A percentile compares a stretch with the other conserved stretches of the same genome.
Evolutionary conservation across 2,797 vertebrate species (phyloP).

Genomic region (Cottoperca gobio): DNA sequence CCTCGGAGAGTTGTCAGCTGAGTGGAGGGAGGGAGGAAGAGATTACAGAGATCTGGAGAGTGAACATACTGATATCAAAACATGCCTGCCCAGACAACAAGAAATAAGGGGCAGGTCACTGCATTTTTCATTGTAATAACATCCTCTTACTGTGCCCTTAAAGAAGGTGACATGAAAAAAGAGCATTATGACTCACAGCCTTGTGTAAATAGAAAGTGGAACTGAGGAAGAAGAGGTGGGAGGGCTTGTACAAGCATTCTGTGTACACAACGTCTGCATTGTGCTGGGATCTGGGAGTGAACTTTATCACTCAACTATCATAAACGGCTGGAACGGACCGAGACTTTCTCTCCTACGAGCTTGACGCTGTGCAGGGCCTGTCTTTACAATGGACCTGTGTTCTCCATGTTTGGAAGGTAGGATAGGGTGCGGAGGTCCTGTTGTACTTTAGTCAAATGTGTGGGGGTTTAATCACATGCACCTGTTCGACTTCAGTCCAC

Average conservation of each 20-base stretch:
- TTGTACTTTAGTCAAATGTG: slow-evolving; percentile 38
- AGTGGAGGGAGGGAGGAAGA: slow-evolving; percentile 27
- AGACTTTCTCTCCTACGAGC: slow-evolving; percentile 58
- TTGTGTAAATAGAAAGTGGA: slow-evolving; percentile 37
- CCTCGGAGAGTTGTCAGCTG: slow-evolving; percentile 95
- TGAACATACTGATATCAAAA: slow-evolving; percentile 47
- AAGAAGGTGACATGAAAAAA: slow-evolving; percentile 38
- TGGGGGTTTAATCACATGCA: slow-evolving; percentile 65
- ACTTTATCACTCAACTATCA: slow-evolving; percentile 74
- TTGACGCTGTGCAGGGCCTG: slow-evolving; percentile 37
- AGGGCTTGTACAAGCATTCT: slow-evolving; percentile 38
- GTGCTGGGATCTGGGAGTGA: slow-evolving; percentile 59
- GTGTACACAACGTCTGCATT: slow-evolving; percentile 71
- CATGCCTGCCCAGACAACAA: slow-evolving; percentile 9
- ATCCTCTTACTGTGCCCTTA: slow-evolving; percentile 25
- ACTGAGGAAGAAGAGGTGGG: slow-evolving; percentile 53
- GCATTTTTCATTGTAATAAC: slow-evolving; percentile 17
- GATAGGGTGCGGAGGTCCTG: slow-evolving; percentile 21
- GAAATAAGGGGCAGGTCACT: not conserved
- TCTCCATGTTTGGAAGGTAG: slow-evolving; percentile 51
- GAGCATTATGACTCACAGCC: slow-evolving; percentile 43
- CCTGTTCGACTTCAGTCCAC: slow-evolving; percentile 52
- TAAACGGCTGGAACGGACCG: slow-evolving; percentile 67
- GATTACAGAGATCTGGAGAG: slow-evolving; percentile 52
- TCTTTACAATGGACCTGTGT: slow-evolving; percentile 70